Base-by-base conservation (phyloP, 92 coral and sea anemone genomes). In the Diadumene lineata region DNA sequence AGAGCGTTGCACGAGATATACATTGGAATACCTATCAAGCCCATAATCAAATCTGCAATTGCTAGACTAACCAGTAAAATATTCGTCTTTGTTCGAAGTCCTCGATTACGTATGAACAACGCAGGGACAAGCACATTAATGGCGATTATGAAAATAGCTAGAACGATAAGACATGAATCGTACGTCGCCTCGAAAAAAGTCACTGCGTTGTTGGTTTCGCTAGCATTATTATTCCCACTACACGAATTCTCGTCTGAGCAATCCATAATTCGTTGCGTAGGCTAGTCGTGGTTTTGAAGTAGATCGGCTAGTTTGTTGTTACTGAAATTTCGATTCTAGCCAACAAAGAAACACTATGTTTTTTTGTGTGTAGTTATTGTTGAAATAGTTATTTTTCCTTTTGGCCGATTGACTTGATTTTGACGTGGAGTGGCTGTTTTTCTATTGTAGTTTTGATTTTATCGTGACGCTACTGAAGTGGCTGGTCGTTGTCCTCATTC, bases 41-140 rank as follows among this genome's bases (percentile, higher is more conserved):
- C 97, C 92, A 88, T 91, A 60, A 84, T 79, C 27, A 91, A 66
- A 55, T 91, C 97, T 50, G 92, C 85, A 46, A 88, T 81, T 28
- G 93, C 84, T 51, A 91, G 56, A 33, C 89, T 83, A 0, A 84
- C 85, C 43, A 91, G 74, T 11, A 91, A 86, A 62, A 81, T 70
- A 80, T 91, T 91, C 10, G 93, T 91, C 56, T 91, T 91, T n/a
- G 93, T 88, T 1, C 90, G 74, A 0, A 91, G 65, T 31, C 70
- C 85, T 7, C 92, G 77, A 34, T 78, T 87, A 53, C 72, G 82
- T 22, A 80, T 75, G 53, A 91, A 91, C 31, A 85, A 74, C 60
- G 86, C 83, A 58, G 86, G 78, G 34, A 91, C 92, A 46, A 88
- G 43, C 21, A 71, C 43, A 65, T 91, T 91, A 26, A 83, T 76